Evolutionary conservation across 2,797 vertebrate species (phyloP).

Genomic region (Coregonus suidteri): DNA sequence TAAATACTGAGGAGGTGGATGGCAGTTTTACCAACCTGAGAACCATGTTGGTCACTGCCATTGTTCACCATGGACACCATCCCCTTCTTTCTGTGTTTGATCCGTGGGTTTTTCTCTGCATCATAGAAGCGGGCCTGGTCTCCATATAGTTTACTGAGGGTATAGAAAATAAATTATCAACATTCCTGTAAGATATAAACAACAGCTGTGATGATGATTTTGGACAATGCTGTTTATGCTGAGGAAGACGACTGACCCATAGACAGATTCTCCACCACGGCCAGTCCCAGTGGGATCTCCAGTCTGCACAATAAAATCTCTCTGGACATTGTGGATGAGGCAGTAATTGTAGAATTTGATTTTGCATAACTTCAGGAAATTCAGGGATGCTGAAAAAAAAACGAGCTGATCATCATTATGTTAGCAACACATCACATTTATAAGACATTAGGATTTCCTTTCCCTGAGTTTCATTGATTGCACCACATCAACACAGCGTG

Average conservation of each 20-base stretch:
- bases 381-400: slow-evolving; percentile 83
- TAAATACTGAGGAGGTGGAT: not conserved
- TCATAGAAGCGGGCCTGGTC: slow-evolving; percentile 96
- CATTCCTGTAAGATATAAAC: not conserved
- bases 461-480: not conserved
- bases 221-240: not conserved
- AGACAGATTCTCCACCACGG: slow-evolving; percentile 92
- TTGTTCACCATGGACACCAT: slow-evolving; percentile 98
- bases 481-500: too few relatives aligned
- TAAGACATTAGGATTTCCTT: too few relatives aligned
- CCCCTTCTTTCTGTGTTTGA: slow-evolving; percentile 90
- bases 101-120: slow-evolving; percentile 88
- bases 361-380: slow-evolving; percentile 98
- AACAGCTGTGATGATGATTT: not conserved
- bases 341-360: slow-evolving; percentile 98
- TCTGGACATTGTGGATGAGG: slow-evolving; percentile 97
- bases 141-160: slow-evolving; percentile 89
- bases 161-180: slow-evolving; percentile 7
- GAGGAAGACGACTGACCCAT: slow-evolving; percentile 77
- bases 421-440: not conserved
- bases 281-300: slow-evolving; percentile 94
- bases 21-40: slow-evolving; percentile 81
- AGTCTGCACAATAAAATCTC: slow-evolving; percentile 93
- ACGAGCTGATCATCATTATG: not conserved
- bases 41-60: slow-evolving; percentile 89